Percentiles rank a stretch among this genome's conserved stretches.
phyloP scores from a whole-genome alignment of 53 echinoderm and acorn worm genomes.

The Temnopleurus reevesii region DNA sequence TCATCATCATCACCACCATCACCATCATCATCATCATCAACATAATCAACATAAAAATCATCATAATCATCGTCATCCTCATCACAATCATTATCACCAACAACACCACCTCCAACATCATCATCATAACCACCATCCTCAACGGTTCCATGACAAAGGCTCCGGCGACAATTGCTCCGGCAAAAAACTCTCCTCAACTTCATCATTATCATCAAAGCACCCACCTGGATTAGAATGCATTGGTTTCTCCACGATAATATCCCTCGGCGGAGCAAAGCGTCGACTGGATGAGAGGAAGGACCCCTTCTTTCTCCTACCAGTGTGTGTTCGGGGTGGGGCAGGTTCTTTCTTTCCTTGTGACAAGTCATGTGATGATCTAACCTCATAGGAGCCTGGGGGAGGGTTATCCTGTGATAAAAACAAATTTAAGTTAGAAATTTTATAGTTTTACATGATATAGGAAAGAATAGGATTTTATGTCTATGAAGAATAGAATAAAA shows the following conservation, averaged over 20 bases:
- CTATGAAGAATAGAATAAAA: too few species aligned
- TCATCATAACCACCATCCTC: background rate
- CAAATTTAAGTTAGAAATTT: background rate
- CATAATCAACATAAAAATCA: constrained; percentile 3
- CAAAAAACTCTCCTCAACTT: background rate
- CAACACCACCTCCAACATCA: background rate
- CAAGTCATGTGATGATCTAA: constrained; percentile 73
- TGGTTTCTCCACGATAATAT: constrained; percentile 85
- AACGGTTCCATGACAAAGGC: background rate
- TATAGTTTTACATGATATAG: too few species aligned
- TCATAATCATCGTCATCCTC: constrained; percentile 15
- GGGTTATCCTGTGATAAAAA: constrained; percentile 79
- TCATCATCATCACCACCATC: background rate
- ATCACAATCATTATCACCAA: background rate
- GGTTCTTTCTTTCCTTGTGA: constrained; percentile 84
- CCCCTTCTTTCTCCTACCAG: constrained; percentile 85
- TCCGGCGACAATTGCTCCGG: background rate
- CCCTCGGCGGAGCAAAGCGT: constrained; percentile 87
- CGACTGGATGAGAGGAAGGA: constrained; percentile 90
- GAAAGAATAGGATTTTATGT: too few species aligned
- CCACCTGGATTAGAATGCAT: constrained; percentile 85
- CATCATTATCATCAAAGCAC: background rate
- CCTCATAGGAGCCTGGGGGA: constrained; percentile 95
- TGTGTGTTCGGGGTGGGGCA: constrained; percentile 73
- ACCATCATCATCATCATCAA: background rate